A percentile compares a stretch with the other conserved stretches of the same genome.
These are phyloP conservation scores for Pangasianodon hypophthalmus DNA, from an alignment of 2,113 vertebrate genomes.

Conservation along the genomic window DNA sequence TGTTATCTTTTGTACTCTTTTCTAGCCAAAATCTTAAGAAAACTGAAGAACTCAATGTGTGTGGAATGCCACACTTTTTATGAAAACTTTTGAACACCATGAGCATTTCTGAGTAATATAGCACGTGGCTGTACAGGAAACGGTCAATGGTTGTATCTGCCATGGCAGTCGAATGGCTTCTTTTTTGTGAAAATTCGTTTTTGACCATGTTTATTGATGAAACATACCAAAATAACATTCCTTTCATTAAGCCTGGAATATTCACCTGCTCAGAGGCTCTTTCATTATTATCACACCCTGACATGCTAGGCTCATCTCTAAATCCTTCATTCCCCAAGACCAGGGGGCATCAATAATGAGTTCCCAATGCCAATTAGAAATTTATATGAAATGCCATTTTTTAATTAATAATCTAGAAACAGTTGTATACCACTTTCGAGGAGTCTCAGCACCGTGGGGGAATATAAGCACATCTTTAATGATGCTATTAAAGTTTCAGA, in stretches of 20 bases:
- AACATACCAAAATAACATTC: not conserved
- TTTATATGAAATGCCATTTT: slow-evolving; percentile 34
- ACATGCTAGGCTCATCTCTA: slow-evolving; percentile 12
- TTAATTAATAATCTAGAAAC: slow-evolving; percentile 41
- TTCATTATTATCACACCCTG: not conserved
- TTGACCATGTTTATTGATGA: not conserved
- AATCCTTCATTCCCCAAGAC: not conserved
- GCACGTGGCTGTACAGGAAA: not conserved
- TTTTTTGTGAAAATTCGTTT: not conserved
- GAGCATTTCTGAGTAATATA: not conserved
- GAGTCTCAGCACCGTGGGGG: slow-evolving; percentile 1
- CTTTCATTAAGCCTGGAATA: not conserved
- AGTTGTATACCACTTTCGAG: not conserved
- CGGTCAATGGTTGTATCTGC: not conserved
- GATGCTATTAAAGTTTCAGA: slow-evolving; percentile 42
- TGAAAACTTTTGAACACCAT: not conserved
- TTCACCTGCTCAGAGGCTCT: slow-evolving; percentile 29
- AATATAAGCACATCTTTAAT: slow-evolving; percentile 45
- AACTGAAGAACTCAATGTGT: not conserved
- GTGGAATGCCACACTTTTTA: not conserved
- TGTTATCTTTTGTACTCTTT: not conserved
- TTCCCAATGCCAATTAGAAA: slow-evolving; percentile 41
- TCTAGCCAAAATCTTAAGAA: not conserved
- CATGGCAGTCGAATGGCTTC: not conserved
- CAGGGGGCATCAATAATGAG: slow-evolving; percentile 22